Base-by-base conservation (phyloP, 1,140 invertebrate genomes). In the Whitmania pigra region DNA sequence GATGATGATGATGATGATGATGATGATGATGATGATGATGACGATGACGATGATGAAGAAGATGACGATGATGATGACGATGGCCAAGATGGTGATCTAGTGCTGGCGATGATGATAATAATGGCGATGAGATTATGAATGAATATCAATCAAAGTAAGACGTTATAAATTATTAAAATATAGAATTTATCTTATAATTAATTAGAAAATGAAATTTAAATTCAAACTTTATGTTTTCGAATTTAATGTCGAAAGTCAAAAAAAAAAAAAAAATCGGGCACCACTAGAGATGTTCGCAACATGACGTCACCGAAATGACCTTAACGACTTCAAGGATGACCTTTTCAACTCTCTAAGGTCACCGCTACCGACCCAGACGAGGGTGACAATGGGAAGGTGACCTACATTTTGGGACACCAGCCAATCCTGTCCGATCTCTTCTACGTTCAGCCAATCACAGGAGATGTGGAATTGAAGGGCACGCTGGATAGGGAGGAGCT, bases 401-500 rank as follows among this genome's bases (percentile, higher is more conserved):
- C 27, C 25, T 98, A 96, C 81, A 92, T 93, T 78, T 95, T 98
- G 73, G 90, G 96, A 15, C 91, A 94, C 78, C 57, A 63, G 57
- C 57, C 57, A 25, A 25, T 31, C 29, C 57, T 63, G 57, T 25
- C 29, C 1, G 57, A 18, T 31, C 97, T 97, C 79, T 88, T 90
- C 72, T 94, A 97, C 77, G 90, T 92, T 78, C 91, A 91, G 2
- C 87, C 91, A 0, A 91, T 91, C 80, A 94, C 92, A 74, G 93
- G 93, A 25, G 89, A 93, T 60, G 89, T 97, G 0, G 90, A 90
- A 77, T 96, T 93, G 0, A 95, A 95, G 78, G 94, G 93, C 72
- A 91, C 93, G 5, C 84, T 97, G 60, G 94, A 97, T 83, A 85
- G 93, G 27, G 94, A 97, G 82, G 95, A 95, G 73, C 85, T 90